Conservation (phyloP, 2,113 vertebrate genomes). For the Laticauda colubrina region DNA sequence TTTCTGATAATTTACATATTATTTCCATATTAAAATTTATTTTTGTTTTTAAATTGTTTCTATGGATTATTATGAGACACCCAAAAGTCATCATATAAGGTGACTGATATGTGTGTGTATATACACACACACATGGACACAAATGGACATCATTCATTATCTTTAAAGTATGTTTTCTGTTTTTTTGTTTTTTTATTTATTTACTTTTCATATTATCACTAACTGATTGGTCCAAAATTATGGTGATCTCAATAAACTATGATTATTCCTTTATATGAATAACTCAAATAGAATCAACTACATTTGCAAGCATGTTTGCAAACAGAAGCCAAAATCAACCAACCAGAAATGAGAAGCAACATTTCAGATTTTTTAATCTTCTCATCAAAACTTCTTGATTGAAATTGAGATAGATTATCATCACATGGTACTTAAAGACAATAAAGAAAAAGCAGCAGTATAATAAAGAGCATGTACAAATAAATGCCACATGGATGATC, state of each 20-base stretch:
- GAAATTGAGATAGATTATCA: constrained; percentile 2
- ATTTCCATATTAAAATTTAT: background rate
- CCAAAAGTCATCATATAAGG: background rate
- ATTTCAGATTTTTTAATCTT: background rate
- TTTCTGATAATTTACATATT: background rate
- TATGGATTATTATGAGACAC: background rate
- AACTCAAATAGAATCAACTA: background rate
- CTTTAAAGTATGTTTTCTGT: background rate
- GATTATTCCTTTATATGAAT: background rate
- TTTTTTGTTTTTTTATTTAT: background rate
- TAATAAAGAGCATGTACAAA: background rate
- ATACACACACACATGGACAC: background rate
- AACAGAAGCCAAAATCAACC: background rate
- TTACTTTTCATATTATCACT: background rate
- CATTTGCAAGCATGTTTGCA: background rate
- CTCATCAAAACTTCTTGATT: constrained; percentile 1
- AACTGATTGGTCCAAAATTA: background rate
- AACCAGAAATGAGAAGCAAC: background rate
- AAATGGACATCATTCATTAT: background rate
- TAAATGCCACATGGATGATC: background rate
- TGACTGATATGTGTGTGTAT: no score
- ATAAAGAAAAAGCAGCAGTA: background rate
- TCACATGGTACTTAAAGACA: background rate
- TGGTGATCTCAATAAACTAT: background rate
- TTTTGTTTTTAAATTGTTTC: background rate